Conservation (phyloP, 2,797 vertebrate genomes). For the Ambastaia sidthimunki region DNA sequence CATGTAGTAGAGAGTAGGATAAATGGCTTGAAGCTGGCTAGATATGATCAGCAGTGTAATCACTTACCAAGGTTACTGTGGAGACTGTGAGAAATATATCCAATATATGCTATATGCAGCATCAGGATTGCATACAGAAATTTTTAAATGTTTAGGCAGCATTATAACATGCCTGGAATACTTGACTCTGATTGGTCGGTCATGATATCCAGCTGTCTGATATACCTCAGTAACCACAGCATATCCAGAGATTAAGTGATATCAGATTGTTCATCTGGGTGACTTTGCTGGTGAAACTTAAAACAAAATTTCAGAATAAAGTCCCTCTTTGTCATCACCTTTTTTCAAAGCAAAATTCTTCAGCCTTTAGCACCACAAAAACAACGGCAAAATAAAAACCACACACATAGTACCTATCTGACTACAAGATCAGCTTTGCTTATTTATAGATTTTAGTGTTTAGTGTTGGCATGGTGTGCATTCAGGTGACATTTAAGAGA, state of each 20-base stretch:
- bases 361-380: background rate
- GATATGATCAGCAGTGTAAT: conserved; percentile 46
- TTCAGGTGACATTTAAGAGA: background rate
- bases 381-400: background rate
- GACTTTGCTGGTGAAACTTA: no score
- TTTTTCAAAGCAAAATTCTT: background rate
- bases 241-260: no score
- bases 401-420: background rate
- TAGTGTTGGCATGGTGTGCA: background rate
- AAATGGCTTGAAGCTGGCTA: conserved; percentile 38
- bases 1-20: conserved; percentile 37
- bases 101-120: background rate
- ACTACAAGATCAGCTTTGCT: background rate
- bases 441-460: background rate
- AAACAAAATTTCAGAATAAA: background rate
- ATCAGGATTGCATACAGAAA: background rate
- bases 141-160: background rate
- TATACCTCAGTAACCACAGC: no score
- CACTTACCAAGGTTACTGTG: conserved; percentile 40
- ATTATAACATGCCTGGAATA: background rate
- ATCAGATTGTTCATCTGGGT: no score
- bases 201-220: background rate
- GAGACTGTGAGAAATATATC: conserved; percentile 23
- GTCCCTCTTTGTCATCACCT: background rate
- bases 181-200: background rate